Evolutionary conservation across 1,140 invertebrate species (phyloP).

Genomic region (Caenorhabditis remanei): DNA sequence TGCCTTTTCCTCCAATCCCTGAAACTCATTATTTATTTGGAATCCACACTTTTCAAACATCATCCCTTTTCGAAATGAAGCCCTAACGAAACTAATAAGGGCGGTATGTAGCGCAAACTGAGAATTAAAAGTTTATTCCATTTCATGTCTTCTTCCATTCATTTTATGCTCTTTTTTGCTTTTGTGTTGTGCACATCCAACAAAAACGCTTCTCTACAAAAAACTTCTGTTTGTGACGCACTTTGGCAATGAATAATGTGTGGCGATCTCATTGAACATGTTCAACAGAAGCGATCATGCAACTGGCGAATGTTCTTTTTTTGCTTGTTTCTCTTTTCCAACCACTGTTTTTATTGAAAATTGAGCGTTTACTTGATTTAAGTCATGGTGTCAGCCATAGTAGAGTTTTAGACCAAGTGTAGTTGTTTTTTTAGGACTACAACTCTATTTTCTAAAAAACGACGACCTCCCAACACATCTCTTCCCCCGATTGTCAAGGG

Average conservation of each 20-base stretch:
- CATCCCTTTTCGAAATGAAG: not conserved
- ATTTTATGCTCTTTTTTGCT: too few species aligned
- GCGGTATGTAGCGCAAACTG: not conserved
- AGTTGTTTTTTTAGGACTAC: too few species aligned
- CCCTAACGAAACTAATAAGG: constrained; percentile 41
- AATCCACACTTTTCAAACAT: not conserved
- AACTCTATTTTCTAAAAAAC: too few species aligned
- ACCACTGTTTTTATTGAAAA: not conserved
- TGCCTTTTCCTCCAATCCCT: not conserved
- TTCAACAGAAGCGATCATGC: constrained; percentile 9
- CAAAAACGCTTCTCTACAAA: not conserved
- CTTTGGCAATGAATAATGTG: constrained; percentile 32
- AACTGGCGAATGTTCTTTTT: not conserved
- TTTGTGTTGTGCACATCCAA: too few species aligned
- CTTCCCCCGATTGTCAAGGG: not conserved
- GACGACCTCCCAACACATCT: too few species aligned
- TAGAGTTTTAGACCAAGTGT: too few species aligned
- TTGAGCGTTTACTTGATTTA: too few species aligned
- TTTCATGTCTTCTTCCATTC: too few species aligned
- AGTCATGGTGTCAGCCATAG: too few species aligned
- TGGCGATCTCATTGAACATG: constrained; percentile 11
- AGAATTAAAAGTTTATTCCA: too few species aligned
- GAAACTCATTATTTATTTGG: constrained; percentile 32
- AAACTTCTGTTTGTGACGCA: not conserved
- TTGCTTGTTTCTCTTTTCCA: too few species aligned